These are phyloP conservation scores for Crenuchus spilurus DNA, from an alignment of 2,797 vertebrate species.

Conservation along the genomic window DNA sequence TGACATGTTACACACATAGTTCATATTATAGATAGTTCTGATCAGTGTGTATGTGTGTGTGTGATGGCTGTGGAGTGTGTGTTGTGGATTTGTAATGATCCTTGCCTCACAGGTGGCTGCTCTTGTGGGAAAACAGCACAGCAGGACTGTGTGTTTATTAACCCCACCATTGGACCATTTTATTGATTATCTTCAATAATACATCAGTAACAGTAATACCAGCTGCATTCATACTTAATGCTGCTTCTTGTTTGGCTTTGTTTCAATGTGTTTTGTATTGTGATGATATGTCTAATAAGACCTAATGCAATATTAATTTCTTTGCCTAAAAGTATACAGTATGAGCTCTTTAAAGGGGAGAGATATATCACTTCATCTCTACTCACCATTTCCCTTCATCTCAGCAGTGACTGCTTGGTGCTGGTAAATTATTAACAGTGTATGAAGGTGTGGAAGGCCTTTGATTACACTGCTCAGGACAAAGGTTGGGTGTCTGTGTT, in stretches of 20 bases:
- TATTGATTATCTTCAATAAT: slow-evolving; percentile 1
- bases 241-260: neutral
- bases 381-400: slow-evolving; percentile 29
- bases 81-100: neutral
- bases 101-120: neutral
- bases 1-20: neutral
- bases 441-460: slow-evolving; percentile 19
- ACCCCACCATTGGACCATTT: slow-evolving; percentile 9
- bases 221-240: neutral
- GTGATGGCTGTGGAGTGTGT: neutral
- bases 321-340: neutral
- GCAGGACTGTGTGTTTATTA: slow-evolving; percentile 19
- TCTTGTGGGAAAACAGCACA: neutral
- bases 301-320: neutral
- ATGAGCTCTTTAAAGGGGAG: neutral
- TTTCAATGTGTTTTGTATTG: neutral
- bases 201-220: neutral
- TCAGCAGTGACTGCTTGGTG: slow-evolving; percentile 21
- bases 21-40: neutral
- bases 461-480: slow-evolving; percentile 35
- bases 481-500: slow-evolving; percentile 47
- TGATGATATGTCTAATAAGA: neutral
- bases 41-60: neutral
- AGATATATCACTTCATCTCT: slow-evolving; percentile 3
- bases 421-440: slow-evolving; percentile 45